Percentiles rank a stretch among this genome's conserved stretches.
These are phyloP conservation scores for Amblyornis subalaris DNA, from an alignment of 2,113 vertebrate species.

Conservation along the genomic window DNA sequence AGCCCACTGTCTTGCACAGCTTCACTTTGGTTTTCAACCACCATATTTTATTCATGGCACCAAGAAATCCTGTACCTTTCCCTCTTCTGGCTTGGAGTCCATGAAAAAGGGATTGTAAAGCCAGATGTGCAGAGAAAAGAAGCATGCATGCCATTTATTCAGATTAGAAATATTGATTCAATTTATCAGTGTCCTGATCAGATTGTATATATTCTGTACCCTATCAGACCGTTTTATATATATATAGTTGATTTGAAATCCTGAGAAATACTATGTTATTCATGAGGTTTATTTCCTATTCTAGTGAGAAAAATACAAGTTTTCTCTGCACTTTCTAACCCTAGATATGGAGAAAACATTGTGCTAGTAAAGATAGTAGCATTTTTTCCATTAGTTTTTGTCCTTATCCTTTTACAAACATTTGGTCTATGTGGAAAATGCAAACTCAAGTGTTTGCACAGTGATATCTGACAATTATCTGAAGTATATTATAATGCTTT, in stretches of 20 bases:
- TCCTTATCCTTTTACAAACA: constrained; percentile 16
- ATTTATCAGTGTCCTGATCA: constrained; percentile 11
- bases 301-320: constrained; percentile 16
- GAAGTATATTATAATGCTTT: not conserved
- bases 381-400: not conserved
- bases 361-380: not conserved
- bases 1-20: constrained; percentile 30
- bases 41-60: constrained; percentile 39
- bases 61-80: constrained; percentile 38
- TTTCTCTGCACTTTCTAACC: constrained; percentile 20
- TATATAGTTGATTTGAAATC: not conserved
- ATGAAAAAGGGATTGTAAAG: not conserved
- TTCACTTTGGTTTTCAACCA: constrained; percentile 52
- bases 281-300: not conserved
- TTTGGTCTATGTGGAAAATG: not conserved
- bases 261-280: not conserved
- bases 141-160: not conserved
- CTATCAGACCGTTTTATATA: not conserved
- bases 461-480: not conserved
- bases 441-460: not conserved
- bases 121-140: constrained; percentile 12
- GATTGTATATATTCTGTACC: not conserved
- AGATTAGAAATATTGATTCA: constrained; percentile 19
- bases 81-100: not conserved
- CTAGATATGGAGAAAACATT: not conserved